Evolutionary conservation across 2,797 vertebrate genomes (phyloP), one percentile per base, ranked within the genome.

Genomic region (Hoplostethus atlanticus): DNA sequence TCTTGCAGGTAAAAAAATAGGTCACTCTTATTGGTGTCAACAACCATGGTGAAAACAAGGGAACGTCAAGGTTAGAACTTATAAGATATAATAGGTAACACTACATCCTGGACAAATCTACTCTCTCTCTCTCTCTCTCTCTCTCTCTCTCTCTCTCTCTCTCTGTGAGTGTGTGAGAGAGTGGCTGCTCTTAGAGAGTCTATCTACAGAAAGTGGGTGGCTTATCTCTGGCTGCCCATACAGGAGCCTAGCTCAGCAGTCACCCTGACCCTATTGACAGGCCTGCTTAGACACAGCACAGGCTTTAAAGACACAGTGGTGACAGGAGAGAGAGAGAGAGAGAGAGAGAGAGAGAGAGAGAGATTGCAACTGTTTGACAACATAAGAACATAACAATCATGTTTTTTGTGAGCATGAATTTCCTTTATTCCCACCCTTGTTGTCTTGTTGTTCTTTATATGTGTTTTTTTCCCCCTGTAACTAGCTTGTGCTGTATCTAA

Each of bases 21-120:
- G 70, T 69, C 63, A 44, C 64, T 72, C 55, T 50, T 30, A 40
- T n/a, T 68, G 58, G 67, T 83, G 80, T 88, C 84, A 84, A 78
- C 71, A 77, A 60, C 64, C 62, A 53, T 55, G 60, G 78, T 78
- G 78, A 84, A 57, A 72, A 77, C n/a, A 25, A 30, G 46, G 66
- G 57, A 69, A 64, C 64, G 44, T 30, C 6, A 17, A n/a, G 56
- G 64, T 81, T 68, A 51, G 56, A 84, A 53, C n/a, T 8, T 68
- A 55, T 64, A 86, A 4, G 1, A 62, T 25, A 54, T 62, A 25
- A 62, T 40, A 8, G 6, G 10, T 69, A 38, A 15, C 58, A 34
- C 34, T 34, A 12, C 50, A 52, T 8, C 25, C 50, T 52, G 50
- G 50, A 52, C 50, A 52, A 25, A 28, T 21, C n/a, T 11, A 11